Percentiles rank a stretch among this genome's conserved stretches.
These are phyloP conservation scores for Ormia ochracea DNA, from an alignment of 2,888 invertebrate species.

Conservation along the genomic window DNA sequence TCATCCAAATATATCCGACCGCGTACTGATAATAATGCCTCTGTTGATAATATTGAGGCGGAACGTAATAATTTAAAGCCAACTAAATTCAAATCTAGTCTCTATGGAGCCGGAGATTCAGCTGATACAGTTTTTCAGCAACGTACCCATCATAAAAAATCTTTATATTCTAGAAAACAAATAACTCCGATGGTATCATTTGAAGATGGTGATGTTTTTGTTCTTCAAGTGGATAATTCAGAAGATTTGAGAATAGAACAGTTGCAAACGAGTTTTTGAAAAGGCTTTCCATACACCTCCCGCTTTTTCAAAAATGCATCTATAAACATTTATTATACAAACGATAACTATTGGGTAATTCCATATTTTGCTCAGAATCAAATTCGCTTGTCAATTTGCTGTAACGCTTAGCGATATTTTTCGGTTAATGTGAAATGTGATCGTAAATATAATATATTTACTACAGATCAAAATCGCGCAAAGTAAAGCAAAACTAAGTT, in stretches of 20 bases:
- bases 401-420: too few species aligned
- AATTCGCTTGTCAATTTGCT: too few species aligned
- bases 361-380: too few species aligned
- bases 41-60: background rate
- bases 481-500: too few species aligned
- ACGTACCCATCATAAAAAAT: background rate
- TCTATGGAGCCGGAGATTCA: background rate
- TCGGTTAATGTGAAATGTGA: too few species aligned
- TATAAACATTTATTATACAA: too few species aligned
- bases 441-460: too few species aligned
- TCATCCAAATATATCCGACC: conserved; percentile 65
- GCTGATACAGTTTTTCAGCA: background rate
- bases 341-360: too few species aligned
- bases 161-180: background rate
- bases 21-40: background rate
- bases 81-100: background rate
- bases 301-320: background rate
- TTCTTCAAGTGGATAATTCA: conserved; percentile 9
- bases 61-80: background rate
- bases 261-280: conserved; percentile 23
- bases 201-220: conserved; percentile 5
- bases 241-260: background rate
- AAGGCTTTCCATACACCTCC: too few species aligned
- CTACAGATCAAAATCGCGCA: too few species aligned
- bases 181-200: conserved; percentile 19